Evolutionary conservation across 2,113 vertebrate genomes (phyloP).

Genomic region (Tupaia tana): DNA sequence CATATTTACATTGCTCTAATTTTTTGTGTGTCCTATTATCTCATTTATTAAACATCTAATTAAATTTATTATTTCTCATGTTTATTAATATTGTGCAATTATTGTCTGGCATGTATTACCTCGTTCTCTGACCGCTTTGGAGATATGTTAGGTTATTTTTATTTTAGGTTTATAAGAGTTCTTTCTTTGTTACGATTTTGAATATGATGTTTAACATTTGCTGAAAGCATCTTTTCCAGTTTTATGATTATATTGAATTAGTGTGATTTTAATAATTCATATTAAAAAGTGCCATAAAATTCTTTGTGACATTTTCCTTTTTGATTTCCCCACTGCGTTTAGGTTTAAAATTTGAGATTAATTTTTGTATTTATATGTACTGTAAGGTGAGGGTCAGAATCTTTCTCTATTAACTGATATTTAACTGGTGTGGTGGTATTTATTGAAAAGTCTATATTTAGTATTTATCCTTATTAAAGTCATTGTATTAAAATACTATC

Average conservation of each 20-base stretch:
- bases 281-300: neutral
- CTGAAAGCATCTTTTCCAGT: neutral
- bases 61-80: neutral
- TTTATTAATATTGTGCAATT: neutral
- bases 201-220: neutral
- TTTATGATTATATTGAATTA: neutral
- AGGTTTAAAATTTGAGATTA: neutral
- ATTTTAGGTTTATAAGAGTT: neutral
- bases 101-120: neutral
- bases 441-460: neutral
- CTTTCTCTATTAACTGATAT: neutral
- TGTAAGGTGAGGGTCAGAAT: neutral
- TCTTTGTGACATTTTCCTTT: neutral
- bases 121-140: neutral
- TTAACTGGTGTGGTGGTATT: neutral
- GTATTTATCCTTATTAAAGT: neutral
- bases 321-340: neutral
- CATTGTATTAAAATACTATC: neutral
- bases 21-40: neutral
- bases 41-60: neutral
- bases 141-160: neutral
- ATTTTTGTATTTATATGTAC: neutral
- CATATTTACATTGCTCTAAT: neutral
- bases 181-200: neutral
- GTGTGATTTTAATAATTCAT: neutral